Percentiles rank a stretch among this genome's conserved stretches.
These are phyloP conservation scores for Mya arenaria DNA, from an alignment of 1,140 invertebrate genomes.

Conservation along the genomic window DNA sequence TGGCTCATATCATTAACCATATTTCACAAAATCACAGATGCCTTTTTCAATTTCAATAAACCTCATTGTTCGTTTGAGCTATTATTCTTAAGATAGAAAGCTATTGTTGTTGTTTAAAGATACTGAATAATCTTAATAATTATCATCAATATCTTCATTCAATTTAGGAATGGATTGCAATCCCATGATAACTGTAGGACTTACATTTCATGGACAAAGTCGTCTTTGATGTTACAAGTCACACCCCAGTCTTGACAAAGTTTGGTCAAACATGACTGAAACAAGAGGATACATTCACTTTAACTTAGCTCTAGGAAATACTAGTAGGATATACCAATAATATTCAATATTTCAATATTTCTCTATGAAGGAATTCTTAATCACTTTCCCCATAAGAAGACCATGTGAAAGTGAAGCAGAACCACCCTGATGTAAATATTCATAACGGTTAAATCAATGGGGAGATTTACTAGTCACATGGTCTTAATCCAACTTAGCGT, in stretches of 20 bases:
- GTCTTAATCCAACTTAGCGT: neutral
- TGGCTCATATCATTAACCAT: neutral
- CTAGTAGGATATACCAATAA: too few species aligned
- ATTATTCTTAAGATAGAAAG: too few species aligned
- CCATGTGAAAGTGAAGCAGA: neutral
- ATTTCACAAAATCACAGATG: neutral
- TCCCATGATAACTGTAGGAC: conserved; percentile 45
- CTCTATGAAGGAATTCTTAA: neutral
- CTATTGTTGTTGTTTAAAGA: too few species aligned
- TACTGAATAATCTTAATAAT: neutral
- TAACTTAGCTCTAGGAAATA: neutral
- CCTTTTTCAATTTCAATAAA: neutral
- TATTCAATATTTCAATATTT: neutral
- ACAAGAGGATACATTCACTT: neutral
- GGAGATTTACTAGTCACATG: too few species aligned
- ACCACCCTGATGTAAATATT: neutral
- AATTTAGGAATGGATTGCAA: neutral
- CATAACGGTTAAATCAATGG: neutral
- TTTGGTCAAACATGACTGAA: conserved; percentile 86
- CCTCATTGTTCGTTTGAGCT: neutral
- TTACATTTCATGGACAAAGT: conserved; percentile 95
- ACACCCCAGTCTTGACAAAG: conserved; percentile 93
- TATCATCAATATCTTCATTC: neutral
- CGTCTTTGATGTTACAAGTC: conserved; percentile 90
- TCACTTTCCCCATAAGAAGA: neutral